phyloP scores from a whole-genome alignment of 1,140 invertebrate species.

The Scaptomyza montana region DNA sequence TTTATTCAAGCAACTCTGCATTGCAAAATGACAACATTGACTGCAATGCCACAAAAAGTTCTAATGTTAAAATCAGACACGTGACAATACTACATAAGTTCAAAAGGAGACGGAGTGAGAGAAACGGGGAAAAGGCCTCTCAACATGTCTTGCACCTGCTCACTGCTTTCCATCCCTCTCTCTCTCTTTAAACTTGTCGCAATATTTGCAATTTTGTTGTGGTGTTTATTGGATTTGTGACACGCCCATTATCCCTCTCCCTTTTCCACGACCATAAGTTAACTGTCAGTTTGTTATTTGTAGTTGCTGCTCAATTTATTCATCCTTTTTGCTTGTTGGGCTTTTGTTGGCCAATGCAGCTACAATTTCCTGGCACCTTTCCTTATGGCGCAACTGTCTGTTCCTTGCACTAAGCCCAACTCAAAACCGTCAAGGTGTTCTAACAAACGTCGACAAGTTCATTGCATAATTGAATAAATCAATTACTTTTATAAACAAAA shows the following conservation, averaged over 20 bases:
- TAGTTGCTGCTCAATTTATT: conserved; percentile 14
- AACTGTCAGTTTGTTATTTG: conserved; percentile 43
- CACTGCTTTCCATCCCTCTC: no score
- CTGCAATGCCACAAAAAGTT: conserved; percentile 32
- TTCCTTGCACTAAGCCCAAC: no score
- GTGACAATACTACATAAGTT: conserved; percentile 37
- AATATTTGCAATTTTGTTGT: conserved; percentile 45
- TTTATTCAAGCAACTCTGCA: conserved; percentile 6
- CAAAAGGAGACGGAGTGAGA: not conserved
- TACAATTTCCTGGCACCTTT: conserved; percentile 37
- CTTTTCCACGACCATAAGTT: conserved; percentile 36
- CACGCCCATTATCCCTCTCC: conserved; percentile 12
- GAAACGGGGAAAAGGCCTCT: not conserved
- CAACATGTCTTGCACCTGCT: not conserved
- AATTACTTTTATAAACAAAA: no score
- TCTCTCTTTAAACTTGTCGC: not conserved
- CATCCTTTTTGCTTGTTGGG: conserved; percentile 20
- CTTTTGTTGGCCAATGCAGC: conserved; percentile 15
- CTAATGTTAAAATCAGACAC: conserved; percentile 49
- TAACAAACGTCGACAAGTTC: conserved; percentile 22
- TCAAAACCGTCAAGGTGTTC: conserved; percentile 43
- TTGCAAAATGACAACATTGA: not conserved
- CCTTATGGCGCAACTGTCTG: no score
- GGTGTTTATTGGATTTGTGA: conserved; percentile 49
- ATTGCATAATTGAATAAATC: conserved; percentile 51